Evolutionary conservation across 2,113 vertebrate species (phyloP).

Genomic region (Entosphenus tridentatus): DNA sequence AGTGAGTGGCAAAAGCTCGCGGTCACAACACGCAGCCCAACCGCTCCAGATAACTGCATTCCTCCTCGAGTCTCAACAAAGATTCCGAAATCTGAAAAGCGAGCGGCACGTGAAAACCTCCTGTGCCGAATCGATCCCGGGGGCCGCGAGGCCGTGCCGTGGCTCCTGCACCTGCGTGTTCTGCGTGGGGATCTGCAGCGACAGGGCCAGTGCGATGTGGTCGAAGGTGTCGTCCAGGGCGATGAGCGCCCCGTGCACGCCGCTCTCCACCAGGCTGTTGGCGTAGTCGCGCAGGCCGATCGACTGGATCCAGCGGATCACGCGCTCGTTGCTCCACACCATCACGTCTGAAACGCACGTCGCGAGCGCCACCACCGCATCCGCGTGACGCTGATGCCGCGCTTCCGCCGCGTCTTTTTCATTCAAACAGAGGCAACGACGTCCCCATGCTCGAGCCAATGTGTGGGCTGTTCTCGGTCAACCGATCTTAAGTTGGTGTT

Average conservation of each 20-base stretch:
- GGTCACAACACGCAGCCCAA: too few relatives aligned
- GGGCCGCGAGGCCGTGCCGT: too few relatives aligned
- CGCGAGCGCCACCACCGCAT: too few relatives aligned
- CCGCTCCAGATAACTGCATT: too few relatives aligned
- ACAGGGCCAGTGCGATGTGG: constrained; percentile 56
- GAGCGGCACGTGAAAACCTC: not conserved
- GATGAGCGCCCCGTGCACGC: constrained; percentile 59
- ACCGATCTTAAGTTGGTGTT: too few relatives aligned
- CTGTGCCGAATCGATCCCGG: not conserved
- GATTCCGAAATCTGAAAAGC: not conserved
- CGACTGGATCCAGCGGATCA: constrained; percentile 66
- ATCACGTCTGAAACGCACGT: constrained; percentile 38
- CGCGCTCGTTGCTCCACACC: constrained; percentile 77
- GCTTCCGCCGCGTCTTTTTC: too few relatives aligned
- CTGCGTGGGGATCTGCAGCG: constrained; percentile 70
- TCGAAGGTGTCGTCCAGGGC: constrained; percentile 71
- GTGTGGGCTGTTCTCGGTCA: too few relatives aligned
- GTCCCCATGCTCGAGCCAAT: too few relatives aligned
- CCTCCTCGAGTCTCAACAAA: too few relatives aligned
- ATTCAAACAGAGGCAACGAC: too few relatives aligned
- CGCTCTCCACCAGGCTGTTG: constrained; percentile 58
- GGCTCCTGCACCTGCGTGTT: constrained; percentile 38
- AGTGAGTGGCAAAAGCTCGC: too few relatives aligned
- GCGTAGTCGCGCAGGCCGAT: constrained; percentile 67
- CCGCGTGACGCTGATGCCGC: too few relatives aligned